Evolutionary conservation across 2,888 invertebrate species (phyloP).

Genomic region (Dromius quadrimaculatus): DNA sequence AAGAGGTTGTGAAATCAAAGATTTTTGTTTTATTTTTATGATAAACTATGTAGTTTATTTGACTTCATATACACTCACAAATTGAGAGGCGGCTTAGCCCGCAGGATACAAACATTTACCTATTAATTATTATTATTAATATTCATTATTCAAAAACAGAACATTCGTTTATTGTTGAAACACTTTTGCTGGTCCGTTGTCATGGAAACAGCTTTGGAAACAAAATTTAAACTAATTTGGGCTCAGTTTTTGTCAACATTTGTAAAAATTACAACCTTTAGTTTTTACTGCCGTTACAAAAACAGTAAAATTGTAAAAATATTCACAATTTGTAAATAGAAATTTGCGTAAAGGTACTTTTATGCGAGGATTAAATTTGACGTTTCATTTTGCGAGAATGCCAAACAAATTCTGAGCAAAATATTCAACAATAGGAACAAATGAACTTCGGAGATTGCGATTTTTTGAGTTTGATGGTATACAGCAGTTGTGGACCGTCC

Average conservation of each 20-base stretch:
- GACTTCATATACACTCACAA: constrained; percentile 70
- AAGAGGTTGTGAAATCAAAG: constrained; percentile 3
- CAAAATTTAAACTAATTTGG: constrained; percentile 36
- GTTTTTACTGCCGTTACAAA: constrained; percentile 43
- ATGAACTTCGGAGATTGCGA: constrained; percentile 36
- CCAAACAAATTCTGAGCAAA: constrained; percentile 49
- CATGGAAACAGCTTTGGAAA: constrained; percentile 37
- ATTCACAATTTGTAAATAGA: constrained; percentile 51
- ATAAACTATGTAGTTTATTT: constrained; percentile 70
- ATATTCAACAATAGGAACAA: constrained; percentile 53
- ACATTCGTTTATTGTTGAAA: constrained; percentile 61
- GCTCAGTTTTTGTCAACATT: constrained; percentile 43
- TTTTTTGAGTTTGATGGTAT: constrained; percentile 21
- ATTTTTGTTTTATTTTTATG: constrained; percentile 60
- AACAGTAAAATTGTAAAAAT: constrained; percentile 51
- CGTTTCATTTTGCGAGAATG: constrained; percentile 44
- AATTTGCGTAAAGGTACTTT: constrained; percentile 51
- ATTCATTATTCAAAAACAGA: constrained; percentile 65
- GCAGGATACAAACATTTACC: constrained; percentile 70
- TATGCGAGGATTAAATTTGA: constrained; percentile 46
- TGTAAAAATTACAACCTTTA: constrained; percentile 46
- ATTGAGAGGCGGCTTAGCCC: constrained; percentile 69
- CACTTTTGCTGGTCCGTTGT: constrained; percentile 54
- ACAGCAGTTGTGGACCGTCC: constrained; percentile 16
- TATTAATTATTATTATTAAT: constrained; percentile 69